These are phyloP conservation scores for Polyploca ridens DNA, from an alignment of 2,888 invertebrate genomes.

Conservation along the genomic window DNA sequence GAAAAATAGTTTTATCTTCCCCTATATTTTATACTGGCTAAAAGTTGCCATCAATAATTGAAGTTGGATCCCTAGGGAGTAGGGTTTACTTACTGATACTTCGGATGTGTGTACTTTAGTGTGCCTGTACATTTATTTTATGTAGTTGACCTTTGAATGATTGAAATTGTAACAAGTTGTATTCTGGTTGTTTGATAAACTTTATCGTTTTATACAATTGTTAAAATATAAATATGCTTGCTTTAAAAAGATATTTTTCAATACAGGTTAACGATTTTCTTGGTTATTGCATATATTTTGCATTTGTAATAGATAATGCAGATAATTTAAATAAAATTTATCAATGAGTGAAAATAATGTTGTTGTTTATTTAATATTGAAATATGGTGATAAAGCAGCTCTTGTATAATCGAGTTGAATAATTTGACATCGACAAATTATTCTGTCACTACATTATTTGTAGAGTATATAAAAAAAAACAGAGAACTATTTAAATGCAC, in stretches of 20 bases:
- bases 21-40: conserved; percentile 79
- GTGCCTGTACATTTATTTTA: conserved; percentile 16
- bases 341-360: not conserved
- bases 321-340: not conserved
- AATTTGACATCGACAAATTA: not conserved
- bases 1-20: conserved; percentile 70
- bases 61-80: conserved; percentile 72
- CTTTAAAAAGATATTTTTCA: not conserved
- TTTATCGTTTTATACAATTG: not conserved
- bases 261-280: not conserved
- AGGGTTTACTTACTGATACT: conserved; percentile 62
- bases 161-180: not conserved
- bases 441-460: not conserved
- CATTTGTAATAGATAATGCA: not conserved
- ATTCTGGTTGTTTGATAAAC: not conserved
- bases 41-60: conserved; percentile 83
- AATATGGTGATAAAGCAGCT: not conserved
- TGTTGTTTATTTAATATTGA: not conserved
- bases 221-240: not conserved
- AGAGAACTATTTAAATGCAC: no score
- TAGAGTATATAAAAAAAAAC: not conserved
- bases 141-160: conserved; percentile 8
- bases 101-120: conserved; percentile 42
- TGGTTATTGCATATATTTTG: not conserved
- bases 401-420: not conserved